Conservation (phyloP, 1,140 invertebrate genomes). For the Drosophila subpulchrella region DNA sequence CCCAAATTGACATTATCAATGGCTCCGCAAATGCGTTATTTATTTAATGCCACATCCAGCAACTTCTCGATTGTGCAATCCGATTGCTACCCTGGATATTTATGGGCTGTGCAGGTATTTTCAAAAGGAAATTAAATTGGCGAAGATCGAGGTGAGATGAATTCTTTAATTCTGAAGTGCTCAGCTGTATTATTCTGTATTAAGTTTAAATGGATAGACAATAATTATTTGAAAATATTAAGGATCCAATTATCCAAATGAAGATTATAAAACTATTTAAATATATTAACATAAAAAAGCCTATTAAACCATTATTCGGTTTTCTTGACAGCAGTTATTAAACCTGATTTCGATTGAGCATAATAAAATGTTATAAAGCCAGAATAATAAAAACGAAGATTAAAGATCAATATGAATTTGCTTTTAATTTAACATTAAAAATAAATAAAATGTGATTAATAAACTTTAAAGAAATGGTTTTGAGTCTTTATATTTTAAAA, state of each 20-base stretch:
- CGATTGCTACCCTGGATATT: constrained; percentile 11
- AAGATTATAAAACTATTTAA: not conserved
- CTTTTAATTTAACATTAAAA: not conserved
- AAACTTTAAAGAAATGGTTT: not conserved
- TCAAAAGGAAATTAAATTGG: not conserved
- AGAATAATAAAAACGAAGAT: not conserved
- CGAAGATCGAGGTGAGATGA: not conserved
- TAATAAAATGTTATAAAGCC: not conserved
- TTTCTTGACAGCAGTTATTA: not conserved
- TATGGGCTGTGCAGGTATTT: not conserved
- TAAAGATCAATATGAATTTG: not conserved
- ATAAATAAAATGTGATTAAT: not conserved
- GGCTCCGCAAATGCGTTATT: constrained; percentile 54
- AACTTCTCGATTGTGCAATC: constrained; percentile 39
- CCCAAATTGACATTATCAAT: constrained; percentile 62
- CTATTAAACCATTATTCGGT: not conserved
- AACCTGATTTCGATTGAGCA: not conserved
- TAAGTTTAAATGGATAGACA: not conserved
- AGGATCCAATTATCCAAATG: not conserved
- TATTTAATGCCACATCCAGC: constrained; percentile 52
- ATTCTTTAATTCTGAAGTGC: no score
- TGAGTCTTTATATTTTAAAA: no score
- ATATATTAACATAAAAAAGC: not conserved
- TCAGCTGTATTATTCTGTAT: no score
- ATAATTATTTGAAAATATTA: not conserved